phyloP scores from a whole-genome alignment of 1,140 invertebrate genomes.

The Tyrophagus putrescentiae region DNA sequence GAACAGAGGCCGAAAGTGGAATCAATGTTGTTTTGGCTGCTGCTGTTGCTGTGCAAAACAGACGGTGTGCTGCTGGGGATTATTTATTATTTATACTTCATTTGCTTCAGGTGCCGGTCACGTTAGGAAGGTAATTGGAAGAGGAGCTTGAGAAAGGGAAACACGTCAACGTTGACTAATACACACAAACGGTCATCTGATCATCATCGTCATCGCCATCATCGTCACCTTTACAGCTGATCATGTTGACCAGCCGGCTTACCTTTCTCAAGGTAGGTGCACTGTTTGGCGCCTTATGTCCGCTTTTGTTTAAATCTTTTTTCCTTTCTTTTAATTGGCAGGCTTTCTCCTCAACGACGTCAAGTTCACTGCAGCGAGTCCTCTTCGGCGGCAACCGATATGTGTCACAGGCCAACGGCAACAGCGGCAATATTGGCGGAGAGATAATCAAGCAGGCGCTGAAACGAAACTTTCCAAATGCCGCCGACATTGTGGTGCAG shows the following conservation, averaged over 20 bases:
- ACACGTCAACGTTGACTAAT: neutral
- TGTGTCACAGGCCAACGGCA: neutral
- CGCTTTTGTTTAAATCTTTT: no score
- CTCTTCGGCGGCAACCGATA: neutral
- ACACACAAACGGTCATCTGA: neutral
- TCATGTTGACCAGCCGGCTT: neutral
- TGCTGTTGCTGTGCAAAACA: no score
- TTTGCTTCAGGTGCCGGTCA: neutral
- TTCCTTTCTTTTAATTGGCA: no score
- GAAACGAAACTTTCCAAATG: conserved; percentile 11
- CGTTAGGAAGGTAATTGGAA: no score
- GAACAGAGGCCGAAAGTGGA: no score
- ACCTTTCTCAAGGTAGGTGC: neutral
- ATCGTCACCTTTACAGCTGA: neutral
- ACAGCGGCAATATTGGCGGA: neutral
- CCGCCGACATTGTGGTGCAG: conserved; percentile 9
- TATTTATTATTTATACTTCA: neutral
- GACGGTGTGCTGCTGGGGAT: no score
- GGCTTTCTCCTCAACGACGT: neutral
- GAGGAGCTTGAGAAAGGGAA: no score
- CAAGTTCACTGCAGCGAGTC: neutral
- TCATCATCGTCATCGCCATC: neutral
- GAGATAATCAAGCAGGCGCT: neutral
- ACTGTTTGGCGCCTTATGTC: neutral
- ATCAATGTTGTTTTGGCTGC: no score